Percentiles rank a stretch among this genome's conserved stretches.
Evolutionary conservation across 2,113 vertebrate species (phyloP).

Genomic region (Lepus europaeus): DNA sequence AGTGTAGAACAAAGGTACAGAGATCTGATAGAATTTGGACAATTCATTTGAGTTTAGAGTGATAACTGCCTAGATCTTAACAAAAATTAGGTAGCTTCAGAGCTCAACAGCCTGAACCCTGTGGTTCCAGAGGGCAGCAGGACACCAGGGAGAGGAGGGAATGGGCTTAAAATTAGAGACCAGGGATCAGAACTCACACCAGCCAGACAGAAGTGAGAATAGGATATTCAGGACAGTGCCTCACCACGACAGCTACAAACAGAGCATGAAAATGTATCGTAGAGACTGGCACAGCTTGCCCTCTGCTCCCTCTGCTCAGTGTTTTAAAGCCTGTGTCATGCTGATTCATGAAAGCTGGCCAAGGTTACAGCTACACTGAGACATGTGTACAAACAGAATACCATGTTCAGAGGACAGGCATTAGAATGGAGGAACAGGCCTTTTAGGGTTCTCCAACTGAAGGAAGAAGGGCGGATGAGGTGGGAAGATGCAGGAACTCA

Average conservation of each 20-base stretch:
- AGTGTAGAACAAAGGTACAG: background rate
- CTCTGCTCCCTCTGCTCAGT: background rate
- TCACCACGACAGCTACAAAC: background rate
- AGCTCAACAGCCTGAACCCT: background rate
- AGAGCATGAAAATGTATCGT: background rate
- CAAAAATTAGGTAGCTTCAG: background rate
- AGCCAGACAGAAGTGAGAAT: background rate
- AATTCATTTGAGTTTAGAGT: background rate
- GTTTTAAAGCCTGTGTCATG: background rate
- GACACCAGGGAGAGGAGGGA: background rate
- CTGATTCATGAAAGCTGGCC: background rate
- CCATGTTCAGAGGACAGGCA: background rate
- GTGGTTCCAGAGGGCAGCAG: background rate
- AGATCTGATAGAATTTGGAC: background rate
- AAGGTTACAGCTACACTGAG: background rate
- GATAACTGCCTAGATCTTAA: background rate
- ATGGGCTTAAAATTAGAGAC: background rate
- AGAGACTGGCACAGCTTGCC: background rate
- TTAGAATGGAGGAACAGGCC: background rate
- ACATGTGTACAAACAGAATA: background rate
- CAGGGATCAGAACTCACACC: background rate
- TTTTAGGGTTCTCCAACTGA: background rate
- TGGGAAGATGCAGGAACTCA: background rate
- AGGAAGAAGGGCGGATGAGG: background rate
- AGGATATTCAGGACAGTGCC: background rate